A percentile compares a stretch with the other conserved stretches of the same genome.
Evolutionary conservation across 2,113 vertebrate species (phyloP).

Genomic region (Cynopterus brachyotis): DNA sequence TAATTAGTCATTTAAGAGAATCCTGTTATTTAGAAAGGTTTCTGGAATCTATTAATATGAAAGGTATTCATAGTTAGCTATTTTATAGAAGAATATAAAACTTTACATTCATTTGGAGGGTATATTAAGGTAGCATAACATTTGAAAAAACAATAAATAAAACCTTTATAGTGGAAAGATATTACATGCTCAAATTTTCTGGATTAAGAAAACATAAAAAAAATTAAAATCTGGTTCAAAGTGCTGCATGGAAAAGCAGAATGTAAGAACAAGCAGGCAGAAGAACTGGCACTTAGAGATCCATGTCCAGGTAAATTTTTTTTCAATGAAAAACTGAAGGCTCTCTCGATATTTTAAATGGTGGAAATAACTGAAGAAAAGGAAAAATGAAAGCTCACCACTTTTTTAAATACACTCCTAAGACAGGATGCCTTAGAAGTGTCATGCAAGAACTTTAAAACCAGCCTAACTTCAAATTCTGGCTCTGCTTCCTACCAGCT

Average conservation of each 20-base stretch:
- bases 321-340: neutral
- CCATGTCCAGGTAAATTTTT: neutral
- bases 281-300: neutral
- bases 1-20: constrained; percentile 50
- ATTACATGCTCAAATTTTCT: constrained; percentile 51
- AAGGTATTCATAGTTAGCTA: constrained; percentile 66
- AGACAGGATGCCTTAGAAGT: neutral
- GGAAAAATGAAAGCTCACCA: neutral
- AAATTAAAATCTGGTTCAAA: constrained; percentile 12
- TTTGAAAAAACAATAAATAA: neutral
- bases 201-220: constrained; percentile 9
- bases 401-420: neutral
- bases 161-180: neutral
- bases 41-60: constrained; percentile 54
- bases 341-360: neutral
- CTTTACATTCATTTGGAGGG: neutral
- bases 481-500: neutral
- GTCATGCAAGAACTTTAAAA: neutral
- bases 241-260: neutral
- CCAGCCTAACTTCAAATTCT: neutral
- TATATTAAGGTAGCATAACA: neutral
- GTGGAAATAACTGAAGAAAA: neutral
- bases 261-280: neutral
- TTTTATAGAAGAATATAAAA: constrained; percentile 44
- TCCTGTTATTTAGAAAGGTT: constrained; percentile 38